These are phyloP conservation scores for Cherax destructor DNA, from an alignment of 1,140 invertebrate genomes.

Conservation along the genomic window DNA sequence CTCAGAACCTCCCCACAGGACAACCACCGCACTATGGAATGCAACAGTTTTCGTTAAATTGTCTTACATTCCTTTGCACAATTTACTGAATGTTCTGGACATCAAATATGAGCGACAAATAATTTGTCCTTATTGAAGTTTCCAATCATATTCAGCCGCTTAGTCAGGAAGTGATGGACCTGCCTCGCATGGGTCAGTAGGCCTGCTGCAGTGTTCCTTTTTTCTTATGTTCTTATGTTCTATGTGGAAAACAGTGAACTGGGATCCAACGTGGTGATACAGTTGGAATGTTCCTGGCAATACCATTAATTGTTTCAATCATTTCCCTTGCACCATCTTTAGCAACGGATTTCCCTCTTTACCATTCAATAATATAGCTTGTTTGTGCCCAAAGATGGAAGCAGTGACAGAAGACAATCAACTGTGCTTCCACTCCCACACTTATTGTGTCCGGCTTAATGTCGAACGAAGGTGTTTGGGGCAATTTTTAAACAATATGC, in stretches of 20 bases:
- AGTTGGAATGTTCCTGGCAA: conserved; percentile 16
- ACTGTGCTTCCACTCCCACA: background rate
- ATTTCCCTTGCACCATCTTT: conserved; percentile 42
- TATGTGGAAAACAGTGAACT: background rate
- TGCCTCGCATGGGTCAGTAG: too few species aligned
- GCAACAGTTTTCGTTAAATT: too few species aligned
- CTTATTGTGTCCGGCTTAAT: background rate
- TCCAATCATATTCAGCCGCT: conserved; percentile 16
- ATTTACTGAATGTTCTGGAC: too few species aligned
- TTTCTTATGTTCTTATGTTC: too few species aligned
- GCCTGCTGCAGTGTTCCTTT: too few species aligned
- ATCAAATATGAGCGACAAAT: background rate
- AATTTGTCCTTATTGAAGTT: background rate
- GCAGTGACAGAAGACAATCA: conserved; percentile 36
- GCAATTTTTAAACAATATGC: background rate
- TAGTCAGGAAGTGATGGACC: too few species aligned
- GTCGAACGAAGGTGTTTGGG: too few species aligned
- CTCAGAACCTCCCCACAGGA: too few species aligned
- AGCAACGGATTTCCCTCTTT: conserved; percentile 31
- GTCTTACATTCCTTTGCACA: too few species aligned
- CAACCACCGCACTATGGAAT: too few species aligned
- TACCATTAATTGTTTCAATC: conserved; percentile 37
- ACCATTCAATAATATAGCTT: conserved; percentile 24
- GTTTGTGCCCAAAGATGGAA: conserved; percentile 3
- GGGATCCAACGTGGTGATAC: conserved; percentile 1